Percentiles rank a stretch among this genome's conserved stretches.
These are phyloP conservation scores for Potorous gilbertii DNA, from an alignment of 2,797 vertebrate genomes.

Conservation along the genomic window DNA sequence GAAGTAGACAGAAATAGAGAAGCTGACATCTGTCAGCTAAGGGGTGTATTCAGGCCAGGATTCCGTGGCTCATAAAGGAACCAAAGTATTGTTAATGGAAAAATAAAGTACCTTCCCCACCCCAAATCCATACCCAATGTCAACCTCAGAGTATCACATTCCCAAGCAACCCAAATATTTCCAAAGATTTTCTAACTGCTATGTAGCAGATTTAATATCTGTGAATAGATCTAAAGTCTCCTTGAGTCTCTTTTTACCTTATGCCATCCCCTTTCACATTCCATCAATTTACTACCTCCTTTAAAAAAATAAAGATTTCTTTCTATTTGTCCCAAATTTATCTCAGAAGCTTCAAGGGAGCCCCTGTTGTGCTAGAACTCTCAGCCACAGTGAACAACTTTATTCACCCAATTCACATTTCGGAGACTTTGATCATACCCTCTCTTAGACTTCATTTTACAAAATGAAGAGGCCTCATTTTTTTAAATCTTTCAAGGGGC, in stretches of 20 bases:
- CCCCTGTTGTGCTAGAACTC: not conserved
- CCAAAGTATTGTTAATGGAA: not conserved
- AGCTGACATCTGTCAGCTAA: not conserved
- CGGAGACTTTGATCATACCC: not conserved
- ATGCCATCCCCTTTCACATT: not conserved
- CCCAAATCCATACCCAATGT: not conserved
- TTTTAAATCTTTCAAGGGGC: not conserved
- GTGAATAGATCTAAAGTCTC: not conserved
- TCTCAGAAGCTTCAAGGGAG: not conserved
- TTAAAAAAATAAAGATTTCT: not conserved
- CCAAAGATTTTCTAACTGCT: not conserved
- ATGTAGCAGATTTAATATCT: not conserved
- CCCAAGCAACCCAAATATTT: not conserved
- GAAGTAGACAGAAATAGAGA: not conserved
- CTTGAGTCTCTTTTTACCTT: conserved; percentile 4
- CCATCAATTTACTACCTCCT: not conserved
- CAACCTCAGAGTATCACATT: not conserved
- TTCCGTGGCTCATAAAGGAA: not conserved
- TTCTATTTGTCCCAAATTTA: not conserved
- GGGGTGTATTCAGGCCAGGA: not conserved
- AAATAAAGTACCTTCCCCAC: not conserved
- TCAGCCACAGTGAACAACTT: not conserved
- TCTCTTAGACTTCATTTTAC: not conserved
- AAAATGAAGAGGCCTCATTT: not conserved
- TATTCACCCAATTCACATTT: not conserved